These are phyloP conservation scores for Syngnathus floridae DNA, from an alignment of 2,113 vertebrate genomes.

Conservation along the genomic window DNA sequence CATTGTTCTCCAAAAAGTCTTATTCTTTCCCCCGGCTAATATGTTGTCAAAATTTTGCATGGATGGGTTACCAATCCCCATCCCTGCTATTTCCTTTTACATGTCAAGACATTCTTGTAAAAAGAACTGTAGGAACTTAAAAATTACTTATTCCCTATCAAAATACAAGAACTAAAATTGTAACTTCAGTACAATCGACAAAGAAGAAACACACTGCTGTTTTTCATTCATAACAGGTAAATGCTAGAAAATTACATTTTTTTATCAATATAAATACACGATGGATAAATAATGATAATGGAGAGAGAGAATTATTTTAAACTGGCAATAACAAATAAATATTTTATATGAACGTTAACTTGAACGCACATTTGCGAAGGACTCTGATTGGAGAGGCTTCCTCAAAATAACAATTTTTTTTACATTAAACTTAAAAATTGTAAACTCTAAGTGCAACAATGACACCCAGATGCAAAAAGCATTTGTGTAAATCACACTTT, in stretches of 20 bases:
- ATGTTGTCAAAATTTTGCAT: slow-evolving; percentile 81
- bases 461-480: slow-evolving; percentile 79
- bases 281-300: slow-evolving; percentile 99
- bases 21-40: slow-evolving; percentile 65
- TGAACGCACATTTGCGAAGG: slow-evolving; percentile 89
- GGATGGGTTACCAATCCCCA: slow-evolving; percentile 71
- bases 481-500: slow-evolving; percentile 65
- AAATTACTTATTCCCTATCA: slow-evolving; percentile 85
- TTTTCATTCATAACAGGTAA: slow-evolving; percentile 83
- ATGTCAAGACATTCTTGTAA: slow-evolving; percentile 95
- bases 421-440: slow-evolving; percentile 90
- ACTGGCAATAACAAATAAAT: slow-evolving; percentile 99
- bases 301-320: slow-evolving; percentile 81
- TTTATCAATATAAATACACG: slow-evolving; percentile 96
- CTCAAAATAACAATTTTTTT: slow-evolving; percentile 81
- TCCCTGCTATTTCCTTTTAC: slow-evolving; percentile 80
- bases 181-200: slow-evolving; percentile 89
- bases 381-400: slow-evolving; percentile 78
- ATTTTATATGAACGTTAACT: slow-evolving; percentile 97
- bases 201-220: slow-evolving; percentile 83
- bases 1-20: slow-evolving; percentile 70
- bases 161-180: slow-evolving; percentile 92
- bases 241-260: slow-evolving; percentile 90
- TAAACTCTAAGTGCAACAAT: slow-evolving; percentile 99
- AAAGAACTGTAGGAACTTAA: slow-evolving; percentile 79